phyloP scores from a whole-genome alignment of 2,888 invertebrate genomes.

The Zele albiditarsus region DNA sequence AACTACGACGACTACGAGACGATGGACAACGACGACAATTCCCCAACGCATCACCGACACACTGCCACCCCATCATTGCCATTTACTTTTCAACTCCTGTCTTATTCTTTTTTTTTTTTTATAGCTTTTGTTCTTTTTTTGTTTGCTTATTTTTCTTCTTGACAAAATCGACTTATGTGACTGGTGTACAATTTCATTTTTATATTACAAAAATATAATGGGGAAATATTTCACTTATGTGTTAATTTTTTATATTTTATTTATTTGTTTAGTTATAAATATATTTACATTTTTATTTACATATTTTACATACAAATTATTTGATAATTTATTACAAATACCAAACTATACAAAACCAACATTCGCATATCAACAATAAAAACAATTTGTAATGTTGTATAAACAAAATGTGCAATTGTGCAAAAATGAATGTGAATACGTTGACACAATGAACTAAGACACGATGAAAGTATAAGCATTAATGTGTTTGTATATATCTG shows the following conservation, averaged over 20 bases:
- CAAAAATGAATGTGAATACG: slow-evolving; percentile 58
- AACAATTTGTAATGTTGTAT: slow-evolving; percentile 66
- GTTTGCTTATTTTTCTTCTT: not conserved
- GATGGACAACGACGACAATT: slow-evolving; percentile 1
- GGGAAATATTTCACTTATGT: not conserved
- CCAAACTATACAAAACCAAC: too few species aligned
- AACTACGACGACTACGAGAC: not conserved
- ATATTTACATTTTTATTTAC: too few species aligned
- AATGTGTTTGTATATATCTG: not conserved
- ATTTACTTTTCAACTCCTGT: not conserved
- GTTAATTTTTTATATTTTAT: too few species aligned
- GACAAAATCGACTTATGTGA: too few species aligned
- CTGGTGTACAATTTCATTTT: too few species aligned
- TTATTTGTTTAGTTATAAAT: too few species aligned
- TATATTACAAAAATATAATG: not conserved
- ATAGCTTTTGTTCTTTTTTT: not conserved
- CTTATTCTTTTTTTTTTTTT: not conserved
- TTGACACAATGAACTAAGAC: slow-evolving; percentile 36
- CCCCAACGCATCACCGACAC: not conserved
- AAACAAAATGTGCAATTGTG: slow-evolving; percentile 70
- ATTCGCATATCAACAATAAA: slow-evolving; percentile 62
- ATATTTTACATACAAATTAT: too few species aligned
- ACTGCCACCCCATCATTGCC: too few species aligned
- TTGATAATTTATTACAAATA: too few species aligned
- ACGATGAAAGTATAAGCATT: not conserved